Conservation (phyloP, 35 echinoderm and acorn worm genomes). For the Stichopus chloronotus region DNA sequence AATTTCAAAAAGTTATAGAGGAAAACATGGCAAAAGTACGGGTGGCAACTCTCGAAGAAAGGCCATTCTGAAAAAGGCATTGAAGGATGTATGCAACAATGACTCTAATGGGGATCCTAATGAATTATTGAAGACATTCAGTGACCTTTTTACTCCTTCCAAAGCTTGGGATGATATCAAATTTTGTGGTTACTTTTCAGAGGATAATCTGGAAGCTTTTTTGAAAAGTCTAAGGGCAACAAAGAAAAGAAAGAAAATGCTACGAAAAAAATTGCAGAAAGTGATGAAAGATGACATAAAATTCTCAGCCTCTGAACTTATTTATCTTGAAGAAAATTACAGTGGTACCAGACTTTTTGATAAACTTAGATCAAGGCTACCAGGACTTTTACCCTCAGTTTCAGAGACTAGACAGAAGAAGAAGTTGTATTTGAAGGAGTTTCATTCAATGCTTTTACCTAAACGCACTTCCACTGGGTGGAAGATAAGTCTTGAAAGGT, state of each 20-base stretch:
- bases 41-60: background rate
- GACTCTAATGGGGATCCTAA: background rate
- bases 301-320: background rate
- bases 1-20: background rate
- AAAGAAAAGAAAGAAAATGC: background rate
- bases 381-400: background rate
- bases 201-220: background rate
- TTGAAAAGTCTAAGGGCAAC: background rate
- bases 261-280: background rate
- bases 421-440: conserved; percentile 20
- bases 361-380: conserved; percentile 11
- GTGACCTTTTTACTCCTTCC: background rate
- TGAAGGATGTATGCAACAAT: background rate
- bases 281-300: background rate
- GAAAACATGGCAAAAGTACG: background rate
- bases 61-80: background rate
- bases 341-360: conserved; percentile 27
- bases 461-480: background rate
- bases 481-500: conserved; percentile 23
- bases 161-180: background rate
- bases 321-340: conserved; percentile 50
- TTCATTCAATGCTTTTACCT: background rate
- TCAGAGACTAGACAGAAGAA: background rate
- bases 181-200: background rate
- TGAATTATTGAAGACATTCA: background rate